Percentiles rank a stretch among this genome's conserved stretches.
Evolutionary conservation across 2,797 vertebrate species (phyloP).

Genomic region (Simalia tracyae): DNA sequence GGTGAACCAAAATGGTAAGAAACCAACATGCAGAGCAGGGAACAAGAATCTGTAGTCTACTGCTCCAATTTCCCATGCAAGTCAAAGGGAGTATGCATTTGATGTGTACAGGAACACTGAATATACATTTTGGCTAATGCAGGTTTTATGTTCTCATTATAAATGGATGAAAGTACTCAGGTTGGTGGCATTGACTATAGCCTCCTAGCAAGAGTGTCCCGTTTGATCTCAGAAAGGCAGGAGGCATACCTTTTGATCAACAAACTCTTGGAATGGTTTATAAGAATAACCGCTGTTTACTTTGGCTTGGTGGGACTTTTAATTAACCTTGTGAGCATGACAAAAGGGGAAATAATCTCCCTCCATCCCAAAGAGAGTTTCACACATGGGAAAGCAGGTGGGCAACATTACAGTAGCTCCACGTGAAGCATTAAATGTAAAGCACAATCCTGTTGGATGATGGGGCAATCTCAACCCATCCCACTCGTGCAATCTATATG

Average conservation of each 20-base stretch:
- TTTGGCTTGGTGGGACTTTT: neutral
- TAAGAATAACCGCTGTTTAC: conserved; percentile 1
- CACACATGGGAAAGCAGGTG: neutral
- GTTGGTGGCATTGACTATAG: neutral
- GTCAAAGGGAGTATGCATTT: neutral
- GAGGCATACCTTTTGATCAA: neutral
- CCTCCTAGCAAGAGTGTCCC: neutral
- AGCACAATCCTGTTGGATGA: neutral
- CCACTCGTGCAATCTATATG: neutral
- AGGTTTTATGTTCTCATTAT: neutral
- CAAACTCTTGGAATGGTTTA: neutral
- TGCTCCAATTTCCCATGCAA: neutral
- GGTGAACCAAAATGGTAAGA: conserved; percentile 71
- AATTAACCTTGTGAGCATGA: neutral
- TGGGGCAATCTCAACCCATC: neutral
- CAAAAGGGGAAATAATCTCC: neutral
- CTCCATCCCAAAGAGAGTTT: neutral
- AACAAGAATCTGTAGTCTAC: neutral
- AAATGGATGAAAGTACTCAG: neutral
- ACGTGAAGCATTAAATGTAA: neutral
- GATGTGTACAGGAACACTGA: neutral
- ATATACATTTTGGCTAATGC: neutral
- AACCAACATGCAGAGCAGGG: neutral
- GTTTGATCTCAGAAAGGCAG: neutral
- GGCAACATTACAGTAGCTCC: neutral